These are phyloP conservation scores for Cnemophilus loriae DNA, from an alignment of 2,113 vertebrate genomes.

Conservation along the genomic window DNA sequence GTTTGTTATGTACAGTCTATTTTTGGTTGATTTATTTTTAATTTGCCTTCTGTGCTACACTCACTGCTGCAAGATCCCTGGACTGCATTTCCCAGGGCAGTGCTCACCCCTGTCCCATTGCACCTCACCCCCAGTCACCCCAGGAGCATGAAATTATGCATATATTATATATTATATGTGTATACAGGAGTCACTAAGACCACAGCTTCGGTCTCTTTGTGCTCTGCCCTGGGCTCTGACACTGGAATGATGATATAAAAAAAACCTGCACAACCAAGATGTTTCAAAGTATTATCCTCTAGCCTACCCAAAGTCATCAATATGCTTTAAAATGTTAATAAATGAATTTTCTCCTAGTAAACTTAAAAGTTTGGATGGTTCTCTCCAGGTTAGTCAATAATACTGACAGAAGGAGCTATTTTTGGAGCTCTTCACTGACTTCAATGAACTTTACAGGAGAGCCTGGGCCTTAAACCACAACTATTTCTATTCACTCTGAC, in stretches of 20 bases:
- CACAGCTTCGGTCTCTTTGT: not conserved
- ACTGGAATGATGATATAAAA: not conserved
- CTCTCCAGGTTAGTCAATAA: not conserved
- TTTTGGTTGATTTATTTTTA: not conserved
- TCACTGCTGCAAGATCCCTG: not conserved
- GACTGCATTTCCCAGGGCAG: rapidly evolving
- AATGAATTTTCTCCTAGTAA: not conserved
- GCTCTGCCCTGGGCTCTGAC: not conserved
- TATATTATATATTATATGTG: no score
- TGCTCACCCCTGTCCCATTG: not conserved
- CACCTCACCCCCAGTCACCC: not conserved
- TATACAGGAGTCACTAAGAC: not conserved
- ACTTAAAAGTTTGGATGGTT: not conserved
- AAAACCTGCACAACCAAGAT: not conserved
- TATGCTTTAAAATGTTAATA: not conserved
- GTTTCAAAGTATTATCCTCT: not conserved
- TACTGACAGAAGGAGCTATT: not conserved
- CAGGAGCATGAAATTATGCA: not conserved
- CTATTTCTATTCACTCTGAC: not conserved
- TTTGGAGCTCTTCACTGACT: not conserved
- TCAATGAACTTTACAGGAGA: not conserved
- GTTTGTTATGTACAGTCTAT: rapidly evolving
- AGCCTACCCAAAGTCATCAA: not conserved
- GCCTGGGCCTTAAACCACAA: not conserved
- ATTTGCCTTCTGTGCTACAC: not conserved